A percentile compares a stretch with the other conserved stretches of the same genome.
Conservation (phyloP, 2,888 invertebrate species). For the Andrena flavipes region DNA sequence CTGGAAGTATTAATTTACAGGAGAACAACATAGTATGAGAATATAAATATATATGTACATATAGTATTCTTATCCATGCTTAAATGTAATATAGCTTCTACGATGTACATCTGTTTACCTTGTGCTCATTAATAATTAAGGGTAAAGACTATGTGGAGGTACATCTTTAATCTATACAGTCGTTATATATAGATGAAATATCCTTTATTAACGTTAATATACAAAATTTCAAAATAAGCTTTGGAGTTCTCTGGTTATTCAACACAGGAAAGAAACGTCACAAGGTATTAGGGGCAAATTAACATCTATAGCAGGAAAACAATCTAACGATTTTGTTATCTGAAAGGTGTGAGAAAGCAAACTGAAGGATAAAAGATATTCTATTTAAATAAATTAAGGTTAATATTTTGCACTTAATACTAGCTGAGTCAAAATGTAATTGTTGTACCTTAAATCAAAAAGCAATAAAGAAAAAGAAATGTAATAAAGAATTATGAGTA, state of each 20-base stretch:
- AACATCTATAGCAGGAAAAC: constrained; percentile 8
- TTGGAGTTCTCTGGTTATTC: constrained; percentile 55
- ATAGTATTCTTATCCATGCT: constrained; percentile 40
- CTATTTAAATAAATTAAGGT: constrained; percentile 41
- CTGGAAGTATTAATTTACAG: constrained; percentile 48
- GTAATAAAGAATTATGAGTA: constrained; percentile 30
- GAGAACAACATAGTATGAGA: constrained; percentile 44
- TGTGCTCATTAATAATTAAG: constrained; percentile 82
- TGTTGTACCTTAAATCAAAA: constrained; percentile 51
- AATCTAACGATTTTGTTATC: constrained; percentile 36
- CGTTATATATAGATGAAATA: constrained; percentile 66
- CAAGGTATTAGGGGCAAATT: constrained; percentile 10
- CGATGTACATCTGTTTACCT: constrained; percentile 80
- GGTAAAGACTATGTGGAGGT: constrained; percentile 61
- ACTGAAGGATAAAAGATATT: constrained; percentile 17
- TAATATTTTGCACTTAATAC: constrained; percentile 43
- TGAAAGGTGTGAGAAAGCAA: constrained; percentile 8
- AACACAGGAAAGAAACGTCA: constrained; percentile 22
- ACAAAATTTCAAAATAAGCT: constrained; percentile 59
- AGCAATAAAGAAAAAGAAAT: constrained; percentile 51
- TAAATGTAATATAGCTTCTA: constrained; percentile 71
- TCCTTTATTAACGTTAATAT: constrained; percentile 64
- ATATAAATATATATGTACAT: constrained; percentile 44
- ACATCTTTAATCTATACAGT: constrained; percentile 63
- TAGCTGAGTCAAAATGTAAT: constrained; percentile 37